A percentile compares a stretch with the other conserved stretches of the same genome.
These are phyloP conservation scores for Ascidia mentula DNA, from an alignment of 23 tunicate species.

Conservation along the genomic window DNA sequence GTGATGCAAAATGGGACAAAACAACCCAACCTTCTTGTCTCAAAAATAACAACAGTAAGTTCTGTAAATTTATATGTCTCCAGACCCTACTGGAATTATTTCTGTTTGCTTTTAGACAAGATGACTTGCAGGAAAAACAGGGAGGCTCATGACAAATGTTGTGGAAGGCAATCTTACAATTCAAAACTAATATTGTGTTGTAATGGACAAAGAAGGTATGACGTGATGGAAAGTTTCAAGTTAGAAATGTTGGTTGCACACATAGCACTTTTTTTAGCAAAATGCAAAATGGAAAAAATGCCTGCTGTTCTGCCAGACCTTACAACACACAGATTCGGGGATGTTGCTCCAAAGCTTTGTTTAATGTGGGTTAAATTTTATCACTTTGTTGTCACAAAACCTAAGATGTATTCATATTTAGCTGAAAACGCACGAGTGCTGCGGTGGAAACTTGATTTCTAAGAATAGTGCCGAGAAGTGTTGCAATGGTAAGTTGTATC, in stretches of 20 bases:
- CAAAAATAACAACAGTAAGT: background rate
- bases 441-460: background rate
- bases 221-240: background rate
- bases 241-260: too few relatives aligned
- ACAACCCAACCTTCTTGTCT: background rate
- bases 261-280: too few relatives aligned
- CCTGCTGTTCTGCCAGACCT: conserved; percentile 24
- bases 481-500: background rate
- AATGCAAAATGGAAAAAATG: conserved; percentile 2
- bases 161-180: conserved; percentile 38
- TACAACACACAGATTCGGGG: conserved; percentile 25
- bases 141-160: conserved; percentile 36
- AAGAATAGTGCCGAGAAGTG: background rate
- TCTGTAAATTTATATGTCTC: background rate
- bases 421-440: background rate
- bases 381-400: background rate
- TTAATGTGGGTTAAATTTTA: conserved; percentile 15
- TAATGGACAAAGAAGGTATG: conserved; percentile 27
- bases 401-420: background rate
- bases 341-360: conserved; percentile 18
- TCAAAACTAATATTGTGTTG: conserved; percentile 42
- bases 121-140: background rate
- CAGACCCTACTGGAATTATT: background rate
- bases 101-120: background rate
- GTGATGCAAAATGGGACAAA: conserved; percentile 51